Conservation (phyloP, 2,113 vertebrate species). For the Pygoscelis adeliae region DNA sequence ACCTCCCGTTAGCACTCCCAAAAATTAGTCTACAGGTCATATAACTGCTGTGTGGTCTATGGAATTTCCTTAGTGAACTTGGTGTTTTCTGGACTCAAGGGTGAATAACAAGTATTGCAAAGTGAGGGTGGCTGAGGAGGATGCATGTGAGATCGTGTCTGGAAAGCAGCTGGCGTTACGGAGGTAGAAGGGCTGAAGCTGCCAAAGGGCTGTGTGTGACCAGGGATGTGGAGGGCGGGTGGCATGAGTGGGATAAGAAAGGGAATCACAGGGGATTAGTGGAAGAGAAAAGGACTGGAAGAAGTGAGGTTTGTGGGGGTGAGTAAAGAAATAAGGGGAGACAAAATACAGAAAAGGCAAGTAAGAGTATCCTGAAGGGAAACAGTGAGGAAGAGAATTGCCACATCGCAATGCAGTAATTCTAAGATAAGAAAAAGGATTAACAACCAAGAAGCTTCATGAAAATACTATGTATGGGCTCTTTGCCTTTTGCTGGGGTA, state of each 20-base stretch:
- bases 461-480: background rate
- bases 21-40: background rate
- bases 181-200: background rate
- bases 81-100: background rate
- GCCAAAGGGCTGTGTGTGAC: background rate
- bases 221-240: background rate
- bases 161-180: background rate
- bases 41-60: background rate
- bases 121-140: background rate
- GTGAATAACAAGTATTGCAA: background rate
- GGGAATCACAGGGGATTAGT: background rate
- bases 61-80: background rate
- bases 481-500: background rate
- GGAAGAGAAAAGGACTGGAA: background rate
- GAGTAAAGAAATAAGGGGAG: background rate
- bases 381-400: background rate
- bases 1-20: background rate
- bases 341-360: background rate
- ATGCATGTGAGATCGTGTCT: background rate
- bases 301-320: background rate
- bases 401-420: accelerated
- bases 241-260: background rate
- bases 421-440: background rate
- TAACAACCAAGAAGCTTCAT: background rate
- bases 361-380: background rate